Percentiles rank a stretch among this genome's conserved stretches.
Conservation (phyloP, 1,140 invertebrate species). For the Macrostomum lignano region DNA sequence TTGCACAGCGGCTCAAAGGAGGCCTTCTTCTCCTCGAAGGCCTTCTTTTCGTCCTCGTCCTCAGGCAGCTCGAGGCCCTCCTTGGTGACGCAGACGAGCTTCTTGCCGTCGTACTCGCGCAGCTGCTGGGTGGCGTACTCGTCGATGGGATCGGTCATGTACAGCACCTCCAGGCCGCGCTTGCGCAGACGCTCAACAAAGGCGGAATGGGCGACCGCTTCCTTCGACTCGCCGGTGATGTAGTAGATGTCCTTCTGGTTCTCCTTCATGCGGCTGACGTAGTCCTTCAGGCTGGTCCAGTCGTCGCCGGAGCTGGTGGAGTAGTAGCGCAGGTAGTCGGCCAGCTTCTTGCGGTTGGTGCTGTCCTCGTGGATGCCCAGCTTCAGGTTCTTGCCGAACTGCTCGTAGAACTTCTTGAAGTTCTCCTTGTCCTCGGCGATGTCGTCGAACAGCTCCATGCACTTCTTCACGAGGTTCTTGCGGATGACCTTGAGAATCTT, state of each 20-base stretch:
- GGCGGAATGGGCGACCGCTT: slow-evolving; percentile 76
- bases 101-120: slow-evolving; percentile 87
- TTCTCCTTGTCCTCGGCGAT: slow-evolving; percentile 76
- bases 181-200: slow-evolving; percentile 90
- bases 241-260: slow-evolving; percentile 92
- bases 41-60: slow-evolving; percentile 74
- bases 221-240: slow-evolving; percentile 79
- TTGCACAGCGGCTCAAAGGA: slow-evolving; percentile 58
- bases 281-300: slow-evolving; percentile 63
- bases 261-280: slow-evolving; percentile 84
- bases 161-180: slow-evolving; percentile 80
- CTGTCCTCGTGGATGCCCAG: slow-evolving; percentile 88
- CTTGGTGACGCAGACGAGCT: slow-evolving; percentile 77
- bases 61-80: slow-evolving; percentile 71
- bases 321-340: slow-evolving; percentile 64
- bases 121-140: slow-evolving; percentile 92
- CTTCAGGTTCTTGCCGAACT: slow-evolving; percentile 89
- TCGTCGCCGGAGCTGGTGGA: slow-evolving; percentile 81
- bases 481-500: slow-evolving; percentile 89
- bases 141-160: slow-evolving; percentile 95
- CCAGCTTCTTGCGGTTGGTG: slow-evolving; percentile 64
- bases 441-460: slow-evolving; percentile 76
- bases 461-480: slow-evolving; percentile 94
- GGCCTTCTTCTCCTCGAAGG: slow-evolving; percentile 65
- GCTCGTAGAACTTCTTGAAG: slow-evolving; percentile 93